Base-by-base conservation (phyloP, 2,888 invertebrate species). In the Netelia virgata region DNA sequence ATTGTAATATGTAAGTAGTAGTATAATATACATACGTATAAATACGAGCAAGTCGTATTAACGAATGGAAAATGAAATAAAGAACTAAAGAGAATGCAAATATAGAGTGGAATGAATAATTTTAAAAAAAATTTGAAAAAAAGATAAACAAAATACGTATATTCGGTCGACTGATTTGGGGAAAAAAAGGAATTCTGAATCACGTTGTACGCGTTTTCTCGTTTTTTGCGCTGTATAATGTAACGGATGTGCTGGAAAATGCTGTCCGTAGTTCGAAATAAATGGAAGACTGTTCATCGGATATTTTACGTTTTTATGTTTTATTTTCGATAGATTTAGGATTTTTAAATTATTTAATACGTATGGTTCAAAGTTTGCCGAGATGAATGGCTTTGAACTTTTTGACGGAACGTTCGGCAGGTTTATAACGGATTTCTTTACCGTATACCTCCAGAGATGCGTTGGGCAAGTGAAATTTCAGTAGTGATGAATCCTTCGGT, bases 381-480 rank as follows among this genome's bases (percentile, higher is more conserved):
- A 95, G 93, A 86, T 96, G 94, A 89, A 95, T 95, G 73, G 94
- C 95, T 93, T 97, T 98, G 68, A 97, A 95, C 94, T 97, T 98
- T 89, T 97, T 97, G 0, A 96, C 96, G 11, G 97, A 96, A 86
- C 98, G 94, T 88, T 98, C 98, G 1, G 96, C 96, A 0, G 98
- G 96, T 84, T 96, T 95, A n/a, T 96, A 95, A 88, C 95, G 95
- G 73, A 98, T 94, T 92, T 97, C 96, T 93, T 97, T 97, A 9
- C 98, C 98, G 94, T 97, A 97, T 70, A 98, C 94, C 70, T 96
- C 96, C 85, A 97, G 95, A 79, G 94, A 94, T 86, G 95, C 94
- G 36, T 95, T 94, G 41, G 95, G 95, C 64, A 98, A 91, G 83
- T 95, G 94, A 88, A 97, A 95, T 84, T 95, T 94, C 94, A 99